These are phyloP conservation scores for Otus sunia DNA, from an alignment of 2,113 vertebrate species.

Conservation along the genomic window DNA sequence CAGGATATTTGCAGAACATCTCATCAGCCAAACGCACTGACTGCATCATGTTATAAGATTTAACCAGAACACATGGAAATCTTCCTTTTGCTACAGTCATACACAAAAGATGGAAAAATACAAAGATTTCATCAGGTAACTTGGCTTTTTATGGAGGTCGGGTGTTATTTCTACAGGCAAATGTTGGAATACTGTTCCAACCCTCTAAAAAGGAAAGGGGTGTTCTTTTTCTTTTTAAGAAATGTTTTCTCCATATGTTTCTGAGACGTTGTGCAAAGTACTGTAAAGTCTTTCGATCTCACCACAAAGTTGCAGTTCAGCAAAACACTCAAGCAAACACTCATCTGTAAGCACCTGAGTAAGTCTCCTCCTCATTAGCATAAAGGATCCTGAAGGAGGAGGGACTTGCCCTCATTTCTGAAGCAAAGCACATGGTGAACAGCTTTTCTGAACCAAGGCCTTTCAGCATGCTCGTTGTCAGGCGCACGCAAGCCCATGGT, in stretches of 20 bases:
- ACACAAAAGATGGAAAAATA: neutral
- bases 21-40: neutral
- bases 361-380: neutral
- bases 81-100: neutral
- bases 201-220: neutral
- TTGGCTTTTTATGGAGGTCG: neutral
- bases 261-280: neutral
- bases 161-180: neutral
- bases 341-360: neutral
- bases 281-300: neutral
- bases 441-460: neutral
- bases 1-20: neutral
- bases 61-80: neutral
- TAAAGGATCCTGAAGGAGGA: neutral
- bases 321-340: neutral
- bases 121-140: neutral
- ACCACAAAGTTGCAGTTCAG: rapidly evolving
- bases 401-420: neutral
- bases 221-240: neutral
- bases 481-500: rapidly evolving
- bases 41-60: neutral
- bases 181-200: neutral
- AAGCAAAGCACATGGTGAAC: neutral
- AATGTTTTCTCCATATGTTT: neutral
- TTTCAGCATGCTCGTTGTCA: neutral